Evolutionary conservation across 1,140 invertebrate genomes (phyloP).

Genomic region (Choristoneura fumiferana): DNA sequence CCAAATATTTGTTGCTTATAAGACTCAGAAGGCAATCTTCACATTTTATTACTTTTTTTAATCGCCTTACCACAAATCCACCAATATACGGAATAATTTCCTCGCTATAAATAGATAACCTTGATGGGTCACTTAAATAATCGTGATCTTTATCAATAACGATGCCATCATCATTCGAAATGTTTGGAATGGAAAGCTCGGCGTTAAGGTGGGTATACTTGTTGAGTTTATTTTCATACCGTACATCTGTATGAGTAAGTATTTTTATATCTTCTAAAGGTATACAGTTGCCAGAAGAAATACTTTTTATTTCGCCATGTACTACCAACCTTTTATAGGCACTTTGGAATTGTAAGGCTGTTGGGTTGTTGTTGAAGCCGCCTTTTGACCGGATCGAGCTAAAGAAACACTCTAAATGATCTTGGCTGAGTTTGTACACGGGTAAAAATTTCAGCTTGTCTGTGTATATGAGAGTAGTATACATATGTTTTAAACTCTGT

Average conservation of each 20-base stretch:
- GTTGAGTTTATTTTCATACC: not conserved
- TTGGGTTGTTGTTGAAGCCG: not conserved
- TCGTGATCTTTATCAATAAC: not conserved
- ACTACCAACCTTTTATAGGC: not conserved
- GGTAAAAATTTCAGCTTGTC: not conserved
- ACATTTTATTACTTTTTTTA: not conserved
- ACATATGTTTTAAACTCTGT: slow-evolving; percentile 3
- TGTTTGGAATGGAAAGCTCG: too few species aligned
- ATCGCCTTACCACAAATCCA: not conserved
- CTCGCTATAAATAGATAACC: not conserved
- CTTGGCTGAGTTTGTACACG: not conserved
- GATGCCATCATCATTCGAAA: not conserved
- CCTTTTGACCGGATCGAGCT: not conserved
- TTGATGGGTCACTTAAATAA: not conserved
- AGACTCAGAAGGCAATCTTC: not conserved
- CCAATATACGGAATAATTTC: not conserved
- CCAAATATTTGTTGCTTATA: not conserved
- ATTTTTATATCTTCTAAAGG: not conserved
- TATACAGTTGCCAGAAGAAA: not conserved
- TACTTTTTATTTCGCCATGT: not conserved
- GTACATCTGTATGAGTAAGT: not conserved
- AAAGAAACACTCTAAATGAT: not conserved
- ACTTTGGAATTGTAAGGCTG: not conserved
- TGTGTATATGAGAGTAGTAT: slow-evolving; percentile 3
- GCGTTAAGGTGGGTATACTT: too few species aligned